Evolutionary conservation across 2,888 invertebrate species (phyloP).

Genomic region (Cheilosia variabilis): DNA sequence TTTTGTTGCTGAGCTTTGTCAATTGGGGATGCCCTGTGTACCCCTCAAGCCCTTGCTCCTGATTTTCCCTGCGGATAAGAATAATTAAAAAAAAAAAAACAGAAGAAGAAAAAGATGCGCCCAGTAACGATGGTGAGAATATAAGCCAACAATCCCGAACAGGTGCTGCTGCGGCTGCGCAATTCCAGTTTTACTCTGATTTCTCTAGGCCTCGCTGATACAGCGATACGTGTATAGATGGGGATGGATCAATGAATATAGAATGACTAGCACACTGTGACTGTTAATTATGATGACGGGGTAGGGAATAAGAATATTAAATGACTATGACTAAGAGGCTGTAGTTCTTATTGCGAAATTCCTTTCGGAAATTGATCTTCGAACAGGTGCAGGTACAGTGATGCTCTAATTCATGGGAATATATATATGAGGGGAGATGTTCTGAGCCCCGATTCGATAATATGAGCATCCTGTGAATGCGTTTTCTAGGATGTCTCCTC

Average conservation of each 20-base stretch:
- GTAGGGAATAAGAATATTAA: conserved; percentile 74
- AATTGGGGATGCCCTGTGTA: conserved; percentile 51
- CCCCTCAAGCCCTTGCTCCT: conserved; percentile 27
- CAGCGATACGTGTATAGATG: background rate
- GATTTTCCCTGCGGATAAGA: conserved; percentile 53
- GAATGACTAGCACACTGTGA: conserved; percentile 64
- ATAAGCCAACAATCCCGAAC: conserved; percentile 59
- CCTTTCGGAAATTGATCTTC: conserved; percentile 72
- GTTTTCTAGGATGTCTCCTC: conserved; percentile 58
- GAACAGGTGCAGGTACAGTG: conserved; percentile 70
- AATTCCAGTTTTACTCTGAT: conserved; percentile 70
- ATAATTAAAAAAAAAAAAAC: conserved; percentile 62
- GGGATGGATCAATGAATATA: conserved; percentile 68
- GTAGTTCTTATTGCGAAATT: conserved; percentile 66
- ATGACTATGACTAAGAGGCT: conserved; percentile 69
- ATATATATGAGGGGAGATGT: conserved; percentile 1
- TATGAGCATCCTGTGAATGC: conserved; percentile 67
- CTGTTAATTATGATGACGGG: conserved; percentile 75
- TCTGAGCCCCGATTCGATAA: conserved; percentile 52
- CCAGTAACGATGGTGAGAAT: conserved; percentile 60
- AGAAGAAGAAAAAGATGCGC: conserved; percentile 17
- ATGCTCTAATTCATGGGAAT: conserved; percentile 62
- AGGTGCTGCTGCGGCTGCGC: conserved; percentile 60
- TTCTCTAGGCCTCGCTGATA: conserved; percentile 45
- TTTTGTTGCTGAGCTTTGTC: conserved; percentile 48